Evolutionary conservation across 2,113 vertebrate genomes (phyloP).

Genomic region (Heliornis fulica): DNA sequence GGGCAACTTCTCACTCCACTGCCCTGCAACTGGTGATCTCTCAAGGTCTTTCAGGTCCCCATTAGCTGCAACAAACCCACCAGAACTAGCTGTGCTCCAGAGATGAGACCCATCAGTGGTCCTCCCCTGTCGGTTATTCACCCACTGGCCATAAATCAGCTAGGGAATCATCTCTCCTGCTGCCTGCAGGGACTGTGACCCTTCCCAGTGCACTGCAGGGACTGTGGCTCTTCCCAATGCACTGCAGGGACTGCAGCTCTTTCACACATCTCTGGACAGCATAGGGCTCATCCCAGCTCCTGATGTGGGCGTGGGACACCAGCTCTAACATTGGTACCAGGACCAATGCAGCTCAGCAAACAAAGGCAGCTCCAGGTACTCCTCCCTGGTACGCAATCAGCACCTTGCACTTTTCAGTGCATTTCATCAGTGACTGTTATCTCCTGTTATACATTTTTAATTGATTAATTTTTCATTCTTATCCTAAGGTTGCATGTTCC

Average conservation of each 20-base stretch:
- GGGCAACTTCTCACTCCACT: background rate
- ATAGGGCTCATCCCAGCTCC: background rate
- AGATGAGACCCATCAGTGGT: background rate
- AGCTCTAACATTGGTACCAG: background rate
- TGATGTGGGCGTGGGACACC: background rate
- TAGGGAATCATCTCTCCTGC: background rate
- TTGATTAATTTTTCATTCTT: slow-evolving; percentile 56
- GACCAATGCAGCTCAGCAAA: background rate
- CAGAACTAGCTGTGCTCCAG: background rate
- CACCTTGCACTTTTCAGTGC: background rate
- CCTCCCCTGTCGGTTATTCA: background rate
- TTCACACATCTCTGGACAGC: background rate
- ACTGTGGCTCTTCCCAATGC: background rate
- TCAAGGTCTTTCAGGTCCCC: background rate
- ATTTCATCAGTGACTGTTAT: background rate
- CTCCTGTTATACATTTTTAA: slow-evolving; percentile 60
- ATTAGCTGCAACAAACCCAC: background rate
- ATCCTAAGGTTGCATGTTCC: background rate
- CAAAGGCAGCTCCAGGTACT: background rate
- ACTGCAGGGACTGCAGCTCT: background rate
- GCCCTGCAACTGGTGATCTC: rapidly evolving
- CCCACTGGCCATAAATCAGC: background rate
- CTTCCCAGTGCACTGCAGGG: background rate
- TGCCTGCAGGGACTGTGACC: background rate
- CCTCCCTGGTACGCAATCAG: background rate